These are phyloP conservation scores for Pseudochirops cupreus DNA, from an alignment of 2,797 vertebrate genomes.

Conservation along the genomic window DNA sequence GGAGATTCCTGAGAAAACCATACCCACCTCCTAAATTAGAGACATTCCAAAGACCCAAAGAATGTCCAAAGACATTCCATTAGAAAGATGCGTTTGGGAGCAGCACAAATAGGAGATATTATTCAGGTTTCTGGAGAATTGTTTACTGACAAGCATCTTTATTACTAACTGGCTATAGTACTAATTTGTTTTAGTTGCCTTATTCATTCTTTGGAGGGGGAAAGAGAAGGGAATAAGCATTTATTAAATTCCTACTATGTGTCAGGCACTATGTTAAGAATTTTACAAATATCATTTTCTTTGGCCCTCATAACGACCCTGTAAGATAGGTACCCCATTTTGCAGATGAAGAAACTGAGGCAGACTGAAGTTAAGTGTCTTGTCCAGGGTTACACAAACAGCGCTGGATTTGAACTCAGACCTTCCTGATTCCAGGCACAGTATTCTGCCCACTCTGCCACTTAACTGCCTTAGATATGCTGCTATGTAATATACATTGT, in stretches of 20 bases:
- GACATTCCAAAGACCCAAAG: neutral
- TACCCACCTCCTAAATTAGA: neutral
- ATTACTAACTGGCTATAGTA: neutral
- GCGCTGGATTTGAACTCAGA: neutral
- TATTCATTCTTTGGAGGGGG: neutral
- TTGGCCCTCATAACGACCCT: neutral
- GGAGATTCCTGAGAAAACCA: neutral
- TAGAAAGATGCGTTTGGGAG: neutral
- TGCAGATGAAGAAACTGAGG: neutral
- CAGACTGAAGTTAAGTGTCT: neutral
- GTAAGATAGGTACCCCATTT: neutral
- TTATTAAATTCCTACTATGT: neutral
- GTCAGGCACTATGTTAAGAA: neutral
- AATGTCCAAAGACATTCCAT: no score
- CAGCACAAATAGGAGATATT: neutral
- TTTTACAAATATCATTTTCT: neutral
- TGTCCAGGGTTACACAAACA: neutral
- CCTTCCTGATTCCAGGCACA: neutral
- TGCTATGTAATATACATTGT: neutral
- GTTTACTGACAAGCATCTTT: neutral
- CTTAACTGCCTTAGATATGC: neutral
- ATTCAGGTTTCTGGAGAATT: neutral
- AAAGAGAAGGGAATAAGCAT: neutral
- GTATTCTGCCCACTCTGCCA: neutral
- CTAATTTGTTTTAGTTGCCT: neutral